Base-by-base conservation (phyloP, 1,140 invertebrate genomes). In the Planococcus citri region DNA sequence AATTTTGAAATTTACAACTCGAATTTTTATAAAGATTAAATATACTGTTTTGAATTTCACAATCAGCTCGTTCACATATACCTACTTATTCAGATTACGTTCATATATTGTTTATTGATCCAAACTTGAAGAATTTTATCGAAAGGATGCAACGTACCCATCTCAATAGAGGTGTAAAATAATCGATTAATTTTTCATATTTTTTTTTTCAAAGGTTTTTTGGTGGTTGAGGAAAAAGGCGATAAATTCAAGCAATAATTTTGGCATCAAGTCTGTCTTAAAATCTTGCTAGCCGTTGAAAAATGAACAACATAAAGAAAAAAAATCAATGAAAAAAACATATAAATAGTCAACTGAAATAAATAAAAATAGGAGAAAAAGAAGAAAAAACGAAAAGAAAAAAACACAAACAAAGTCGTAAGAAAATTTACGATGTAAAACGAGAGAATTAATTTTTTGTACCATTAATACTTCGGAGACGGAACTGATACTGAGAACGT, bases 381-480 rank as follows among this genome's bases (percentile, higher is more conserved):
- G 22, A 69, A 24, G 25, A 37, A 24, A 69, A 33, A 22, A 69
- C 9, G 3, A 38, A 69, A 33, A 41, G 27, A 68, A 69, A 33
- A 69, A 69, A 29, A 33, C 12, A 41, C 27, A 70, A 25, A 60
- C 21, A 33, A 69, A 70, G 17, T 27, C 21, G 58, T 27, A 70
- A 70, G 58, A 68, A 71, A 38, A 25, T 41, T 21, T 41, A 68
- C 20, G 38, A 29, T 22, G 58, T 33, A 33, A 68, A 71, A 69
- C n/a, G 24, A 69, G 27, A 71, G 60, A 51, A 73, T 60, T 68
- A 41, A 38, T n/a, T 68, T 57, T 73, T 27, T 69, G 86, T 91
- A 95, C 94, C 94, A 97, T 97, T 83, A 93, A 86, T 80, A 97
- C 94, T 88, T 97, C 94, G 80, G 94, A 96, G 81, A 97, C 91